These are phyloP conservation scores for Columbina picui DNA, from an alignment of 2,113 vertebrate genomes.

Conservation along the genomic window DNA sequence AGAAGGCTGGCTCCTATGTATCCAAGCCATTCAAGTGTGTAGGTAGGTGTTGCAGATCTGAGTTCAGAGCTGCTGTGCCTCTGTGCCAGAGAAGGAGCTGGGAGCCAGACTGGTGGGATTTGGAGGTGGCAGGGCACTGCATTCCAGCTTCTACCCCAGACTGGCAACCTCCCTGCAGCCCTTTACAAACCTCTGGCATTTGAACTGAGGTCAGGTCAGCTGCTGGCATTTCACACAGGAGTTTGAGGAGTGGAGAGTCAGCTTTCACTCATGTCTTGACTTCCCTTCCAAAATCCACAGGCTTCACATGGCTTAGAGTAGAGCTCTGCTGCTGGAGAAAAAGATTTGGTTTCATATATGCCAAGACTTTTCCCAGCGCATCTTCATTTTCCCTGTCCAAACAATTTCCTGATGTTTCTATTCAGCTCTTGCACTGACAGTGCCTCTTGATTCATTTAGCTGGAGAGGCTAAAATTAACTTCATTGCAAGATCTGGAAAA, in stretches of 20 bases:
- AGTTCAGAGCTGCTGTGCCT: background rate
- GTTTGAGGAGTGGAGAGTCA: background rate
- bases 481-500: slow-evolving; percentile 51
- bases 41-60: background rate
- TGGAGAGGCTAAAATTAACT: slow-evolving; percentile 58
- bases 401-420: slow-evolving; percentile 12
- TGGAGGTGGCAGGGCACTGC: background rate
- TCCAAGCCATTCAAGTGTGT: background rate
- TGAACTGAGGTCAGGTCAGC: background rate
- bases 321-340: background rate
- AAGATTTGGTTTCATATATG: slow-evolving; percentile 6
- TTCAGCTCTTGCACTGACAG: background rate
- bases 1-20: background rate
- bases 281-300: background rate
- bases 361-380: slow-evolving; percentile 26
- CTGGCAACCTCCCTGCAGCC: background rate
- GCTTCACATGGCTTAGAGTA: background rate
- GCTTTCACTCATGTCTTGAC: background rate
- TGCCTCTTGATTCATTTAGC: slow-evolving; percentile 41
- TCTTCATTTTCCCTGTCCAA: slow-evolving; percentile 39
- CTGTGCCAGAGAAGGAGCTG: background rate
- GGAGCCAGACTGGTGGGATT: background rate
- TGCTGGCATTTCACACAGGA: background rate
- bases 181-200: background rate
- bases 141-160: background rate